Evolutionary conservation across 2,113 vertebrate species (phyloP), one percentile per base, ranked within the genome.

Genomic region (Aix galericulata): DNA sequence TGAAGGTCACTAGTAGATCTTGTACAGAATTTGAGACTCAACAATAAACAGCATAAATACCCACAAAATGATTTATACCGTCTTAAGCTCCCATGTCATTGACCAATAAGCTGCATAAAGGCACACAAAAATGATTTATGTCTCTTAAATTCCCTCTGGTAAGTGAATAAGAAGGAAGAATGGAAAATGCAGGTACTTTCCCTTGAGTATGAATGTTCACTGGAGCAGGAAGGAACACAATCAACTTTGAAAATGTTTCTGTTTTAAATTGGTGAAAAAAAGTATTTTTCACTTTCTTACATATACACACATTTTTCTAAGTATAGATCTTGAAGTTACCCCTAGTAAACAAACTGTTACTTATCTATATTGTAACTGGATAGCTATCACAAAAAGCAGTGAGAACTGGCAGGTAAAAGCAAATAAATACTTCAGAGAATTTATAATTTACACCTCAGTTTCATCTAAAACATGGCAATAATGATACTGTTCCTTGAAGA

Each of bases 31-130:
- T 92, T 66, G 64, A 17, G 22, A 32, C 6, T 6, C 13, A 63
- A 69, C 21, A 76, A 12, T 20, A 40, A 82, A 40, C 7, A 79
- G 15, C 66, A 52, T 63, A 81, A 97, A 91, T 66, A 72, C 17
- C 5, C 60, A 71, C 32, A 85, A 68, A 91, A 71, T 79, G 13
- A 91, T 95, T 96, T 92, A 91, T 83, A 38, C 29, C n/a, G 18
- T 31, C 11, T 75, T 83, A 56, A 67, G 40, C 4, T 59, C n/a
- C n/a, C n/a, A 72, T 75, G 82, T 63, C 88, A 60, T 67, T 92
- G 82, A 94, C 82, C 75, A 91, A 72, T 62, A 55, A 36, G 69
- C 44, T 52, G 52, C 31, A 74, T 52, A 95, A 92, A 90, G 50
- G 26, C 20, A 88, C 17, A 71, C 16, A 52, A 50, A 82, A 69